phyloP scores from a whole-genome alignment of 1,140 invertebrate species.

The Chlorops oryzae region DNA sequence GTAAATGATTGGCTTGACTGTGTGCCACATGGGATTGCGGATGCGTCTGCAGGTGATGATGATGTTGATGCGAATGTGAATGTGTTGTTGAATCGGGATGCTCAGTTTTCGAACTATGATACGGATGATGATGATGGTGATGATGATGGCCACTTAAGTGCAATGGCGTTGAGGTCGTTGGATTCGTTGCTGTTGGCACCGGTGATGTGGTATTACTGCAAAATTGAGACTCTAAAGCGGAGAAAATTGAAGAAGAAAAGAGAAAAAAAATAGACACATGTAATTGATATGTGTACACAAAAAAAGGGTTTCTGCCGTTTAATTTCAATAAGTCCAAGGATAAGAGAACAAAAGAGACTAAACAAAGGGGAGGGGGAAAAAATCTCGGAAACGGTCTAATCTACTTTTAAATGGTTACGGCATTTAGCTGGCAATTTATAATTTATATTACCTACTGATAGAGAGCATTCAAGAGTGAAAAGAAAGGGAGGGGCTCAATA shows the following conservation, averaged over 20 bases:
- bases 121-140: constrained; percentile 16
- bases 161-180: constrained; percentile 15
- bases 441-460: too few species aligned
- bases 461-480: too few species aligned
- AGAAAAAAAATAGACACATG: neutral
- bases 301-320: constrained; percentile 17
- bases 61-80: constrained; percentile 23
- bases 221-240: constrained; percentile 27
- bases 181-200: too few species aligned
- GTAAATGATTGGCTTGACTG: too few species aligned
- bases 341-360: too few species aligned
- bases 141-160: constrained; percentile 17
- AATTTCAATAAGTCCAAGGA: neutral
- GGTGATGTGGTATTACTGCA: constrained; percentile 35
- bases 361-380: too few species aligned
- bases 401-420: constrained; percentile 37
- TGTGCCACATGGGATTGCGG: constrained; percentile 19
- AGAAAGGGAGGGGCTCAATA: constrained; percentile 10
- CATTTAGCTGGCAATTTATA: constrained; percentile 43
- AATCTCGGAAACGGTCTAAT: constrained; percentile 1
- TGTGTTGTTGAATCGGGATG: constrained; percentile 36
- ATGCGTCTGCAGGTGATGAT: constrained; percentile 30
- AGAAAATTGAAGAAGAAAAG: constrained; percentile 7
- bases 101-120: constrained; percentile 38
- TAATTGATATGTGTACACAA: constrained; percentile 15